A percentile compares a stretch with the other conserved stretches of the same genome.
Evolutionary conservation across 2,888 invertebrate species (phyloP).

Genomic region (Malthinus flaveolus): DNA sequence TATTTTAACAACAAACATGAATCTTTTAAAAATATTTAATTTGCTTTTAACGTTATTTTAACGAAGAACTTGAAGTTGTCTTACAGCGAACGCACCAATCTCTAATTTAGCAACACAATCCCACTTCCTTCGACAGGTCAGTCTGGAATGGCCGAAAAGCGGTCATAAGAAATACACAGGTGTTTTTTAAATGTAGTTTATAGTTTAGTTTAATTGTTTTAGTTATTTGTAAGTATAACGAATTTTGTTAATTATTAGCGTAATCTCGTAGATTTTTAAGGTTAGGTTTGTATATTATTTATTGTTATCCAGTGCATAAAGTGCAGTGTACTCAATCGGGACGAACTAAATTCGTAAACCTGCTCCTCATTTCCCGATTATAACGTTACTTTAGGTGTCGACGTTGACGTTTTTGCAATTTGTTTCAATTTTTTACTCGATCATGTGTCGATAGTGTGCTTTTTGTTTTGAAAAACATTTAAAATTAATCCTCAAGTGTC

Average conservation of each 20-base stretch:
- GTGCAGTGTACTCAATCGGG: constrained; percentile 49
- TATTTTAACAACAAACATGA: neutral
- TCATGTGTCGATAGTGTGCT: constrained; percentile 3
- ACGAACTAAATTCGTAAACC: constrained; percentile 36
- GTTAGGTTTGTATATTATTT: constrained; percentile 38
- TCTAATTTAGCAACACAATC: constrained; percentile 44
- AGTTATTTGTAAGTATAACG: constrained; percentile 33
- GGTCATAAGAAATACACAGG: constrained; percentile 56
- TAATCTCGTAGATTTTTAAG: constrained; percentile 2
- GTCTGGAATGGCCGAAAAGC: constrained; percentile 57
- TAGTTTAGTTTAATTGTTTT: constrained; percentile 40
- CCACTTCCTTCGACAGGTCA: constrained; percentile 55
- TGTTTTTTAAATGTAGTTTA: constrained; percentile 52
- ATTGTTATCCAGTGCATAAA: constrained; percentile 53
- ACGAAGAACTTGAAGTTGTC: neutral
- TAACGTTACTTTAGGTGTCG: constrained; percentile 49
- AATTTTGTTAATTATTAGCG: neutral
- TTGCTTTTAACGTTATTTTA: neutral
- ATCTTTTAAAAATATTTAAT: neutral
- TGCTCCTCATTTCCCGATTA: constrained; percentile 47
- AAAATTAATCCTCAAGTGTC: constrained; percentile 26
- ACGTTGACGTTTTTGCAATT: constrained; percentile 31
- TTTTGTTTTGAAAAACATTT: constrained; percentile 10
- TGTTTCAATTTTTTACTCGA: neutral
- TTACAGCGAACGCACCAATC: constrained; percentile 26